Conservation (phyloP, 2,113 vertebrate genomes). For the Condylura cristata region DNA sequence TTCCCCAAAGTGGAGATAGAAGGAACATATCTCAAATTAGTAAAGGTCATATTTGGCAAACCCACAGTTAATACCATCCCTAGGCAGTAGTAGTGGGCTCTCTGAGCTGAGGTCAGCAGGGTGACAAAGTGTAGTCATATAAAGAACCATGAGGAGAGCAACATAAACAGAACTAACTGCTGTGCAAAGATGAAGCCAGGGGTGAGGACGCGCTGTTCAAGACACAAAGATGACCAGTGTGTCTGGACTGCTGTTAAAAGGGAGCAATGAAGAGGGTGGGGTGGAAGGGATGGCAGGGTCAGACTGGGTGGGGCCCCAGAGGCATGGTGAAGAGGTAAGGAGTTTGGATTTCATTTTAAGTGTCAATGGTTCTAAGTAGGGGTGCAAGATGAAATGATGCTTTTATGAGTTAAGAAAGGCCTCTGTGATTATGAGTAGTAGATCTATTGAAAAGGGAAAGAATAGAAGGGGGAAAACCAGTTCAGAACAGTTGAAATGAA, state of each 20-base stretch:
- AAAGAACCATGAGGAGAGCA: neutral
- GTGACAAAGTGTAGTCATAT: neutral
- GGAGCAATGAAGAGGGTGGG: neutral
- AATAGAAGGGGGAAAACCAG: neutral
- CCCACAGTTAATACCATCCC: no score
- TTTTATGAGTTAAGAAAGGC: neutral
- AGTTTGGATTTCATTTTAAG: neutral
- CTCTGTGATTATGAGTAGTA: neutral
- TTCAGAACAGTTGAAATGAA: constrained; percentile 19
- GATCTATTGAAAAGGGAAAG: neutral
- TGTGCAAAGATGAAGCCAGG: neutral
- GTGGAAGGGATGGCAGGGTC: neutral
- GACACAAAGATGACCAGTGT: neutral
- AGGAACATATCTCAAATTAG: no score
- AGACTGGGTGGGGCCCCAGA: neutral
- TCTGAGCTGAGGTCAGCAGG: neutral
- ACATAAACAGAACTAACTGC: neutral
- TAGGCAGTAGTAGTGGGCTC: neutral
- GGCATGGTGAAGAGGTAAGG: neutral
- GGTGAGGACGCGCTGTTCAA: neutral
- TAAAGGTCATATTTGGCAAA: no score
- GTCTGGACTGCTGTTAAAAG: neutral
- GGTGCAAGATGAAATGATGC: neutral
- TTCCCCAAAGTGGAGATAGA: no score
- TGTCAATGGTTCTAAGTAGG: neutral